These are phyloP conservation scores for Xiphorhynchus erythropygius DNA, from an alignment of 2,797 vertebrate genomes.

Conservation along the genomic window DNA sequence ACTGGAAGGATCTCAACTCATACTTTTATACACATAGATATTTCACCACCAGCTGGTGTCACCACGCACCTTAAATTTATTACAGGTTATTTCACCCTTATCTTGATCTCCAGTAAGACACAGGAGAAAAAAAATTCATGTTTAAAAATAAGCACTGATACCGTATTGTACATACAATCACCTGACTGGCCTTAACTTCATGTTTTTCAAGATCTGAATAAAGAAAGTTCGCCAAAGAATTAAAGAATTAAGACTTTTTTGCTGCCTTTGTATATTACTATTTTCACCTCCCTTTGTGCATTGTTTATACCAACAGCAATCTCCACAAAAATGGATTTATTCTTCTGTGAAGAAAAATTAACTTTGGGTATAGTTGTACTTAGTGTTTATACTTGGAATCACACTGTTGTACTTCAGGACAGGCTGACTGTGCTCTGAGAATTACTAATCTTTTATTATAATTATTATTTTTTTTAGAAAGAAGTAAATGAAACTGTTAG, in stretches of 20 bases:
- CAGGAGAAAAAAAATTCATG: background rate
- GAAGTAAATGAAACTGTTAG: background rate
- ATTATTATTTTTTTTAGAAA: no score
- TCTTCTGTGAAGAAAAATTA: background rate
- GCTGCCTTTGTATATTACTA: background rate
- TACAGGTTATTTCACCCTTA: background rate
- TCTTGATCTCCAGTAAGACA: background rate
- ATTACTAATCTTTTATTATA: background rate
- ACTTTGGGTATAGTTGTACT: background rate
- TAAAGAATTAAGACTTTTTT: background rate
- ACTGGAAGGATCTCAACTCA: background rate
- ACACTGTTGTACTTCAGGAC: background rate
- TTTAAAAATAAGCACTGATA: background rate
- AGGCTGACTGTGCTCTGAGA: background rate
- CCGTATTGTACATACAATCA: background rate
- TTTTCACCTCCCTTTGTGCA: background rate
- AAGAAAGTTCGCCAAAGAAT: background rate
- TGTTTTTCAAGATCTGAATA: background rate
- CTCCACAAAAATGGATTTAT: background rate
- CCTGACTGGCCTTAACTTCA: background rate
- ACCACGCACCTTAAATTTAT: constrained; percentile 14
- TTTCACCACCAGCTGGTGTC: constrained; percentile 32
- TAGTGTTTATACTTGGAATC: background rate
- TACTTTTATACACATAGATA: background rate
- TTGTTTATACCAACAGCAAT: background rate